A percentile compares a stretch with the other conserved stretches of the same genome.
Conservation (phyloP, 92 coral and sea anemone species). For the Parazoanthus darwini region DNA sequence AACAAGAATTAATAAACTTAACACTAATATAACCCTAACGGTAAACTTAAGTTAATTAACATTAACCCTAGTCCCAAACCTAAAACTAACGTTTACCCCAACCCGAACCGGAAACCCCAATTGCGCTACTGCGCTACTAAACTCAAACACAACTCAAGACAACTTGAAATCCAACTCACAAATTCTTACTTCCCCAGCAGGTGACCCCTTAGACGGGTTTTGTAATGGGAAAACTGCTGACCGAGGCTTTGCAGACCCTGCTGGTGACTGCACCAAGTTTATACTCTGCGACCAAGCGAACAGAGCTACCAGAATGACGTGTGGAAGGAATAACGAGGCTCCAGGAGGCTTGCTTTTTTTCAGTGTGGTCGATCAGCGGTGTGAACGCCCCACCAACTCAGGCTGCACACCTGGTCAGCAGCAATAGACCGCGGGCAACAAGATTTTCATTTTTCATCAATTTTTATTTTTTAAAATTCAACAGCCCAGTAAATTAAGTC, state of each 20-base stretch:
- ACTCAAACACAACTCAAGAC: background rate
- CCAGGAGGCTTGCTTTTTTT: background rate
- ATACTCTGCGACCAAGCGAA: background rate
- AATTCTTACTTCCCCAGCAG: background rate
- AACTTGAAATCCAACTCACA: background rate
- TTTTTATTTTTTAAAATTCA: too few relatives aligned
- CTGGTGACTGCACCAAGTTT: slow-evolving; percentile 10
- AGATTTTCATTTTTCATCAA: too few relatives aligned
- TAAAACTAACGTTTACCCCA: background rate
- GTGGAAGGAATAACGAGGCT: background rate
- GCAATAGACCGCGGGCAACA: background rate
- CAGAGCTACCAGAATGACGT: slow-evolving; percentile 8
- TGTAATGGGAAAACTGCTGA: background rate
- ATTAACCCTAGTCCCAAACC: background rate
- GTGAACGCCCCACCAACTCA: background rate
- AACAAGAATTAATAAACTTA: background rate
- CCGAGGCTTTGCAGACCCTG: background rate
- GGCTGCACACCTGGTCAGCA: background rate
- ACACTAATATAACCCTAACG: background rate
- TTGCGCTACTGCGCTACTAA: background rate
- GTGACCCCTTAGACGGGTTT: background rate
- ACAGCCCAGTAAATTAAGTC: too few relatives aligned
- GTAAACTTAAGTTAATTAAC: background rate
- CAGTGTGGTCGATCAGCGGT: background rate
- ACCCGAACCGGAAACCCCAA: background rate